Base-by-base conservation (phyloP, 2,888 invertebrate species). In the Oxycera nigricornis region DNA sequence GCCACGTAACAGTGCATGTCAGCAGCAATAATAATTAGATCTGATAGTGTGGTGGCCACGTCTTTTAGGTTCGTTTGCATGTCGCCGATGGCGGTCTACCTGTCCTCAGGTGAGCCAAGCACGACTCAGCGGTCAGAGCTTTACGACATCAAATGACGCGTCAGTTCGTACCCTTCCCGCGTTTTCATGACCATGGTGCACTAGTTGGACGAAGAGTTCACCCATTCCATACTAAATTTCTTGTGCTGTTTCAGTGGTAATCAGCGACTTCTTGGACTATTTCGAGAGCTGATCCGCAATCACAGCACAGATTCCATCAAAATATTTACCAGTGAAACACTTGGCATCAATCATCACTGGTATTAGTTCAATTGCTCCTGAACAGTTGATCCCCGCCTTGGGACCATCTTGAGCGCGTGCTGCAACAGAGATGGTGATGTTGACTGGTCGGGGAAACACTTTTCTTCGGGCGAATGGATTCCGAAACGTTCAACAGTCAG, bases 1-100 rank as follows among this genome's bases (percentile, higher is more conserved):
- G 39, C n/a, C 9, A 62, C 6, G 62, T 24, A 39, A 39, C 22
- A 62, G 35, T 35, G 31, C 31, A 35, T 65, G 65, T 65, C 65
- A 39, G 7, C 41, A 14, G 39, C 65, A 61, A 30, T 61, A 14
- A 30, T 65, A 41, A 1, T 65, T 14, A 30, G 59, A 59, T 59
- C 28, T 59, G 59, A 28, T 65, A 24, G 39, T 22, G 14, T 14
- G 3, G 14, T 28, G n/a, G n/a, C n/a, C n/a, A n/a, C n/a, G n/a
- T 30, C 14, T 59, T n/a, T 9, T 39, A 39, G 1, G 59, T 26
- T 4, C n/a, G 30, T 30, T 20, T 59, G 59, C 26, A 59, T 28
- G 26, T 4, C 26, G 26, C n/a, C 31, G 9, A 3, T 31, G 61
- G 17, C 17, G 31, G 35, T 20, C 39, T 24, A 24, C 41, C 39